Base-by-base conservation (phyloP, 2,113 vertebrate species). In the Struthio camelus region DNA sequence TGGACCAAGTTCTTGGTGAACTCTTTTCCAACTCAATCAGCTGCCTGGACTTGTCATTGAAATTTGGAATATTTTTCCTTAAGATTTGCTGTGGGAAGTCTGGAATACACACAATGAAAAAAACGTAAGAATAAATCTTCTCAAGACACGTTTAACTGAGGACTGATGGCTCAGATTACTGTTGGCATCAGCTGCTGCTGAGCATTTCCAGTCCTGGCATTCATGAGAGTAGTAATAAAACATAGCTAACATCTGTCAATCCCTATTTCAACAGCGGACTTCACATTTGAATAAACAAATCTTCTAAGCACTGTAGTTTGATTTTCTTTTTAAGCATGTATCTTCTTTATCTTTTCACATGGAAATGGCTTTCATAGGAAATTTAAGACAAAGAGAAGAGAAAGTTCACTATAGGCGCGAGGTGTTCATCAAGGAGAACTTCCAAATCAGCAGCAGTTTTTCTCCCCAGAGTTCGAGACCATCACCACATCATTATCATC, bases 241-340 rank as follows among this genome's bases (percentile, higher is more conserved):
- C 88, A 84, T 10, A 38, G 64, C 46, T 93, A 83, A 80, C 0
- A 3, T 90, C 93, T 91, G 64, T 88, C 95, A 94, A 90, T 80
- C 72, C 27, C 46, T 77, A 30, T 90, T 85, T 90, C 91, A 71
- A 75, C 51, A 59, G 85, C 59, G 71, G n/a, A 84, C 83, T 95
- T 95, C 61, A 85, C 73, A 89, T 85, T 95, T 96, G 89, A 95
- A 95, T 94, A 98, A 98, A 97, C 90, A 97, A 90, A 82, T n/a
- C 34, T 84, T 91, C 76, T 87, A 85, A 95, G 92, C 69, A 78
- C n/a, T 69, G 61, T 34, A 38, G 76, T 89, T 96, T 85, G 65
- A 96, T 96, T 97, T 97, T 96, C 50, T 92, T 97, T 97, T 93
- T 70, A 96, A 85, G 83, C 93, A 81, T n/a, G 5, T 86, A 88